Conservation (phyloP, 1,140 invertebrate genomes). For the Himalopsyche phryganea region DNA sequence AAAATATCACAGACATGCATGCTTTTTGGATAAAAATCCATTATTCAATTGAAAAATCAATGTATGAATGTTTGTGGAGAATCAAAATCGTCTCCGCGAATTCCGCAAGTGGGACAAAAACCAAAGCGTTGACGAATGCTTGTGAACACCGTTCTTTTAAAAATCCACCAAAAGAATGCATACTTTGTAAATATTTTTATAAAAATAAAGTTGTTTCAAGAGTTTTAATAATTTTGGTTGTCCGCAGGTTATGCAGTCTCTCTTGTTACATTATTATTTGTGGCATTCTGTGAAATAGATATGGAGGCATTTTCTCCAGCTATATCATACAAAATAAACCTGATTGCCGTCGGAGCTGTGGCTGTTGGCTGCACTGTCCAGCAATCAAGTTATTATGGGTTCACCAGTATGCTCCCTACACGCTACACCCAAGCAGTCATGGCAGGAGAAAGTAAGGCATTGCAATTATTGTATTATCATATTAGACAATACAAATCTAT, state of each 20-base stretch:
- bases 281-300: constrained; percentile 80
- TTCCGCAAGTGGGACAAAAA: too few species aligned
- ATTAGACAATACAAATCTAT: background rate
- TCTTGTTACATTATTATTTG: constrained; percentile 74
- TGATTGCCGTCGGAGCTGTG: constrained; percentile 78
- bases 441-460: constrained; percentile 83
- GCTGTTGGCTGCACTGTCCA: constrained; percentile 89
- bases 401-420: constrained; percentile 85
- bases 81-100: too few species aligned
- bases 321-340: constrained; percentile 74
- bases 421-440: constrained; percentile 90
- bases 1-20: too few species aligned
- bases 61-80: too few species aligned
- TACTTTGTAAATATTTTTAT: too few species aligned
- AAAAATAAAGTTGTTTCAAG: background rate
- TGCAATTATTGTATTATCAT: background rate
- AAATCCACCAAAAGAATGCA: too few species aligned
- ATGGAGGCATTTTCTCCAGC: constrained; percentile 70
- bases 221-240: background rate
- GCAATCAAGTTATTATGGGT: constrained; percentile 92
- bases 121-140: too few species aligned
- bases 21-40: too few species aligned
- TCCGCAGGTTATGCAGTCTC: constrained; percentile 77
- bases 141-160: too few species aligned
- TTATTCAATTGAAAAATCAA: too few species aligned